Base-by-base conservation (phyloP, 2,113 vertebrate genomes). In the Entomyzon cyanotis region DNA sequence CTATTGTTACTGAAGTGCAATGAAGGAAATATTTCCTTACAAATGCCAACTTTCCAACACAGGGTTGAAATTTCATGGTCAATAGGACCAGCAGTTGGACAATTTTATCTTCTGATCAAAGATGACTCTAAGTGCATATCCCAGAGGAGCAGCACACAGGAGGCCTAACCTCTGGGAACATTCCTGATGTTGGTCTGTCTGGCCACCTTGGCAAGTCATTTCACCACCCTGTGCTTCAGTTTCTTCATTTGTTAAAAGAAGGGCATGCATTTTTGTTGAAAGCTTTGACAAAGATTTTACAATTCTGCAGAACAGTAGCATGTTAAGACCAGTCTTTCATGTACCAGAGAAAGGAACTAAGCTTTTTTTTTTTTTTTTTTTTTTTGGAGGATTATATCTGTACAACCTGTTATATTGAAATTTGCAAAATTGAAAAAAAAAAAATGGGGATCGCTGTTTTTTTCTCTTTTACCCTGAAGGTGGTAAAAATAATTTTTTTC, bases 131-230 rank as follows among this genome's bases (percentile, higher is more conserved):
- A 23, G 58, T 7, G 5, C 0, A 0, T 62, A 47, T 23, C 20
- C 11, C 30, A 75, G 47, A 63, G 56, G 11, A 53, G 11, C 10
- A 37, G 42, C 11, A 23, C 22, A 31, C 2, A 5, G 37, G 28
- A 71, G 30, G 10, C 14, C 7, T 44, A 19, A n/a, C 31, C 7
- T 86, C 20, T n/a, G 58, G n/a, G 9, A 24, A 12, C 0, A 2
- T 41, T 64, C 33, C 44, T 84, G 41, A 15, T 0, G 0, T 33
- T 0, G 0, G 10, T 23, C 44, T 74, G 6, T 28, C 62, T 4
- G 2, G 27, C 46, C 73, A 53, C 24, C 23, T 69, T 56, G 17
- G 41, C 22, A 67, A 87, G 12, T 73, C 9, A 22, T 74, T 91
- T 80, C 31, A 73, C 12, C 20, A 31, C 15, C 7, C 31, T 27